Evolutionary conservation across 2,113 vertebrate species (phyloP), one percentile per base, ranked within the genome.

Genomic region (Lophotis ruficrista): DNA sequence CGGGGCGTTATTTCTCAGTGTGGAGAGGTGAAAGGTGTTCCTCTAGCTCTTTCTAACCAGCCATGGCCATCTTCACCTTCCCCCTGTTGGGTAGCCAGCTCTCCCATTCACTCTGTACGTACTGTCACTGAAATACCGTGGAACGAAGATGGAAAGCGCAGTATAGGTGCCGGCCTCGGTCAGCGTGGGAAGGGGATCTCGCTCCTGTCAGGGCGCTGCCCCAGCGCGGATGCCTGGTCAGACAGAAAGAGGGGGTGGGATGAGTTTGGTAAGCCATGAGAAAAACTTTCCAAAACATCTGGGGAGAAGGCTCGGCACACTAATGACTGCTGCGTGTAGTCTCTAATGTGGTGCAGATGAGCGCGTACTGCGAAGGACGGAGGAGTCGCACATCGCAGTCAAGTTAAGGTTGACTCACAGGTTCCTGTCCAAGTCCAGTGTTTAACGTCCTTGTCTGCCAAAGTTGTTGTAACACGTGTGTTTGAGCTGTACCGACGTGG

Each of bases 391-490:
- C 6, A 4, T 2, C n/a, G 7, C 38, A 43, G 75, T 17, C 57
- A 14, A 3, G 25, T 37, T 41, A 45, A 23, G 5, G 41, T 37
- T 4, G 31, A 5, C 47, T 23, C 24, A 0, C 7, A 0, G 4
- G 9, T 10, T 72, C 37, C 61, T 69, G 57, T 54, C 17, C 6
- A 31, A 54, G 62, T 31, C 64, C 45, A 37, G 50, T 25, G n/a
- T 13, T 24, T 20, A 6, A 30, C 35, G 62, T 15, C 75, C 53
- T 38, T 5, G 9, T 7, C 77, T 57, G 15, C 15, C 14, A 2
- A 5, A 33, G 21, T 2, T 27, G 38, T 24, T 4, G 24, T 13
- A 28, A 51, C 0, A 1, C 7, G 1, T 21, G 43, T 15, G 14
- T 78, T 50, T 15, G 37, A 58, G 66, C 71, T 18, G 11, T 12